phyloP scores from a whole-genome alignment of 2,888 invertebrate genomes.

The Molanna angustata region DNA sequence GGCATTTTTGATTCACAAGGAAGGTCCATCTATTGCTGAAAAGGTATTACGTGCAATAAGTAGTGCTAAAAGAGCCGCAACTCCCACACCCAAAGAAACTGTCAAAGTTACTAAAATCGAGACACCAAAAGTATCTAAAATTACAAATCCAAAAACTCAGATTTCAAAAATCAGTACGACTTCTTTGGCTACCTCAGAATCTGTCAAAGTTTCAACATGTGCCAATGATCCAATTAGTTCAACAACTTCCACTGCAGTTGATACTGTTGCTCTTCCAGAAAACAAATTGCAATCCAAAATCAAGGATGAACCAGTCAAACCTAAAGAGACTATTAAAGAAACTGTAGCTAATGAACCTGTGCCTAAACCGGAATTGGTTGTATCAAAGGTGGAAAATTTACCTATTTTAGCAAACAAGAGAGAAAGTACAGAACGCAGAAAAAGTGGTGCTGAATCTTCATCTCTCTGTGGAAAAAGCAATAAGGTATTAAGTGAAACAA shows the following conservation, averaged over 20 bases:
- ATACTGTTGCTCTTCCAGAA: neutral
- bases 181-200: slow-evolving; percentile 1
- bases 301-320: slow-evolving; percentile 9
- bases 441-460: slow-evolving; percentile 48
- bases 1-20: slow-evolving; percentile 50
- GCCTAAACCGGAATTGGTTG: slow-evolving; percentile 25
- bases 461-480: slow-evolving; percentile 52
- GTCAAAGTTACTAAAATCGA: slow-evolving; percentile 18
- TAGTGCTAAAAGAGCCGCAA: slow-evolving; percentile 53
- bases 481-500: slow-evolving; percentile 60
- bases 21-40: slow-evolving; percentile 61
- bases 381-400: slow-evolving; percentile 39
- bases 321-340: slow-evolving; percentile 14
- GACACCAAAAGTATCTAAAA: slow-evolving; percentile 25
- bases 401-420: slow-evolving; percentile 37
- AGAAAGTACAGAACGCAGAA: slow-evolving; percentile 36
- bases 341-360: slow-evolving; percentile 21
- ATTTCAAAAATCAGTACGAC: slow-evolving; percentile 8
- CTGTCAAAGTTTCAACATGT: no score
- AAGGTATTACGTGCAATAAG: slow-evolving; percentile 60
- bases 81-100: slow-evolving; percentile 30
- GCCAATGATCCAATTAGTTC: neutral
- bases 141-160: slow-evolving; percentile 13
- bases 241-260: neutral
- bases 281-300: neutral